Evolutionary conservation across 2,113 vertebrate species (phyloP).

Genomic region (Pseudopodoces humilis): DNA sequence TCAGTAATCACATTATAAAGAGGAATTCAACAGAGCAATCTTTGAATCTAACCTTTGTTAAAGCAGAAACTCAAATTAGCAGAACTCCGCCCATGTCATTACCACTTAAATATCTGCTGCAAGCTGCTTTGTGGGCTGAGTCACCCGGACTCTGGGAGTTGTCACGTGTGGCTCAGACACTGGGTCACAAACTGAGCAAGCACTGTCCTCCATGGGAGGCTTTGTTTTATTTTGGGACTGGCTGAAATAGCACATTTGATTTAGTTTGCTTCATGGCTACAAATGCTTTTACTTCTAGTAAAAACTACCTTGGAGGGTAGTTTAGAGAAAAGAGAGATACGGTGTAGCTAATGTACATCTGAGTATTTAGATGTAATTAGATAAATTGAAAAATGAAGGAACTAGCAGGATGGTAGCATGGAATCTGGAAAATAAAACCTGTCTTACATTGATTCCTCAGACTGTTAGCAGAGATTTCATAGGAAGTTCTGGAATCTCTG

Average conservation of each 20-base stretch:
- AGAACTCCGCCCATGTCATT: slow-evolving; percentile 42
- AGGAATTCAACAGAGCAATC: neutral
- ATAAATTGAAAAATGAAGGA: neutral
- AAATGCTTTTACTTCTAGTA: neutral
- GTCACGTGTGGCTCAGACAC: slow-evolving; percentile 27
- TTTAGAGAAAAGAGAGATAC: neutral
- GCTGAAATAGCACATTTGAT: neutral
- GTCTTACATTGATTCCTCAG: neutral
- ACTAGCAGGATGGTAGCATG: neutral
- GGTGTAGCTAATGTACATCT: neutral
- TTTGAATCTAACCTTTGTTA: slow-evolving; percentile 19
- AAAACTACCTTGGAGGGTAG: neutral
- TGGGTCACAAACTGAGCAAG: slow-evolving; percentile 16
- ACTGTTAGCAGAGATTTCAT: neutral
- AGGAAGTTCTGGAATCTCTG: neutral
- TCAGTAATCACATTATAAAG: neutral
- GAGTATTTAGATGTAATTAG: neutral
- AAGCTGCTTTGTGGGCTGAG: slow-evolving; percentile 30
- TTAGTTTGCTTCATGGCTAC: neutral
- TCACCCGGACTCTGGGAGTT: neutral
- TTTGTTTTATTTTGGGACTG: neutral
- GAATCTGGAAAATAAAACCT: neutral
- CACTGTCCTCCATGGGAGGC: accelerated
- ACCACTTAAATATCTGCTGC: neutral
- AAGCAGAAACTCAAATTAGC: slow-evolving; percentile 11